Base-by-base conservation (phyloP, 2,888 invertebrate genomes). In the Tromatobia lineatoria region DNA sequence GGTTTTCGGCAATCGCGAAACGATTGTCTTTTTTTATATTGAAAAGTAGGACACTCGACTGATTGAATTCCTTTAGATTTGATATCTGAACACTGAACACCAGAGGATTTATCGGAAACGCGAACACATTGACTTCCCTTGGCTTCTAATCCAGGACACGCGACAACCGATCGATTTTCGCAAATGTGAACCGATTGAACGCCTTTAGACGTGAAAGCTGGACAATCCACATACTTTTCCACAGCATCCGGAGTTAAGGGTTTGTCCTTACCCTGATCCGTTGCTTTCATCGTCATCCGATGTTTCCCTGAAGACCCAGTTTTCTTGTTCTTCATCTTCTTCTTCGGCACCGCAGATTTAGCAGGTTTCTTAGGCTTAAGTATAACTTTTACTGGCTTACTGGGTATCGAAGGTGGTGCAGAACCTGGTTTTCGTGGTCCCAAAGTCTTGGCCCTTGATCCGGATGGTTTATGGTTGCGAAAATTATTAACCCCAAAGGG, bases 401-500 rank as follows among this genome's bases (percentile, higher is more conserved):
- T 50, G 13, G 64, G 34, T 50, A 23, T 61, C 23, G 20, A 18
- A 61, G 23, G 42, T n/a, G 29, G 25, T n/a, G 64, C 11, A 0
- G 64, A 23, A 18, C 7, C 25, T 11, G 18, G 11, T 23, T 64
- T 75, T 57, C 84, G 81, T 25, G 45, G 61, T 57, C 52, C 52
- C 20, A 69, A 42, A 59, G 50, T 59, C 45, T 82, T 82, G 0
- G 79, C 29, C 34, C 57, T 38, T 10, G 38, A 38, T 38, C 38
- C 38, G 10, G 38, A 70, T 15, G 78, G 78, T 45, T 75, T 73
- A 25, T 75, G 79, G 18, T 82, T 75, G 18, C 85, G 85, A 7
- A 82, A n/a, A 47, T 71, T 79, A 79, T 76, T 67, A 11, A 79
- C 34, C 45, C 85, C 85, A 25, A 79, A 34, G 13, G 69, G 81